Evolutionary conservation across 2,888 invertebrate species (phyloP).

Genomic region (Synergus laeviventris): DNA sequence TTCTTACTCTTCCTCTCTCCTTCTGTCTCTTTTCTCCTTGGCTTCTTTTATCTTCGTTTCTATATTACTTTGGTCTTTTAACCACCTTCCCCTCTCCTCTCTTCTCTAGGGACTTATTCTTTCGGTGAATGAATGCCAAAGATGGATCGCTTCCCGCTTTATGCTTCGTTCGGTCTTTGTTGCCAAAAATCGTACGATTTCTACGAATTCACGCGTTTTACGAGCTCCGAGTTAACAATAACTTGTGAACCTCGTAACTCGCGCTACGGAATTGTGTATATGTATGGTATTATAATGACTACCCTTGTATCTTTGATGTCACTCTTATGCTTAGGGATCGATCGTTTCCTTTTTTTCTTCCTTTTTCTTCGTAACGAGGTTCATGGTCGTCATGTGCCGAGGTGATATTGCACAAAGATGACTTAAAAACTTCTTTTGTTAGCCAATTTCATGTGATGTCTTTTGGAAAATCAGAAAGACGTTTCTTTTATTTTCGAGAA

Average conservation of each 20-base stretch:
- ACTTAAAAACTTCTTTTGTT: slow-evolving; percentile 15
- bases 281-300: slow-evolving; percentile 41
- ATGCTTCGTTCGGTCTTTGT: slow-evolving; percentile 61
- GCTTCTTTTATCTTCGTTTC: slow-evolving; percentile 42
- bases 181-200: slow-evolving; percentile 64
- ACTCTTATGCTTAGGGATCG: slow-evolving; percentile 48
- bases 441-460: slow-evolving; percentile 11
- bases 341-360: slow-evolving; percentile 49
- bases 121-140: slow-evolving; percentile 70
- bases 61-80: slow-evolving; percentile 45
- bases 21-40: slow-evolving; percentile 40
- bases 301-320: slow-evolving; percentile 43
- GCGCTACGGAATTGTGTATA: slow-evolving; percentile 35
- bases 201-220: slow-evolving; percentile 68
- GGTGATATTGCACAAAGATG: slow-evolving; percentile 25
- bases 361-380: neutral
- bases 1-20: slow-evolving; percentile 34
- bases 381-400: neutral
- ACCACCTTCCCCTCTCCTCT: slow-evolving; percentile 45
- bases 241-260: slow-evolving; percentile 46
- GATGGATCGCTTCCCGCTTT: slow-evolving; percentile 70
- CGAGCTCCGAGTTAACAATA: slow-evolving; percentile 56
- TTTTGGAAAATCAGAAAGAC: slow-evolving; percentile 8
- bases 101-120: slow-evolving; percentile 64
- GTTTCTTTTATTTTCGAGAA: neutral